Percentiles rank a stretch among this genome's conserved stretches.
Conservation (phyloP, 2,113 vertebrate genomes). For the Acanthisitta chloris region DNA sequence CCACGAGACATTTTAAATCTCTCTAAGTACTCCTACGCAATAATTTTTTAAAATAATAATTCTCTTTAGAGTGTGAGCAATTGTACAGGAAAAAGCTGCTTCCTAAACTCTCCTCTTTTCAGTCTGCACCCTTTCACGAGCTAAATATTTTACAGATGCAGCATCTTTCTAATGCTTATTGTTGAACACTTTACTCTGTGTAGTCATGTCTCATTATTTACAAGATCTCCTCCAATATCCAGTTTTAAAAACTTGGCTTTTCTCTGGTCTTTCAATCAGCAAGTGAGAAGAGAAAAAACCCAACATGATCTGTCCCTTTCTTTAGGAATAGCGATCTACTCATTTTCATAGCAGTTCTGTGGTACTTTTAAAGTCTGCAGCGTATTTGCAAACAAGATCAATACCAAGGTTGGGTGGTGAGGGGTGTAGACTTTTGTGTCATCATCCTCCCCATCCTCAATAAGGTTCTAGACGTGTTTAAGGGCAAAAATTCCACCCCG, state of each 20-base stretch:
- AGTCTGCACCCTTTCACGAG: background rate
- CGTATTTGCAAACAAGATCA: background rate
- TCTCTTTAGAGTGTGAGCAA: background rate
- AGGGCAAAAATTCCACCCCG: background rate
- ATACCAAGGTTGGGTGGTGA: background rate
- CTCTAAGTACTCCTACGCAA: background rate
- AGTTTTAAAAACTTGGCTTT: background rate
- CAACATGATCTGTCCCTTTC: fast-evolving
- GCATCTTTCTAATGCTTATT: background rate
- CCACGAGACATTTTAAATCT: background rate
- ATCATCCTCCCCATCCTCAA: too few relatives aligned
- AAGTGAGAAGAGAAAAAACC: fast-evolving
- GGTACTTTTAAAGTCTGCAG: background rate
- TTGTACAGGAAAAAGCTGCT: background rate
- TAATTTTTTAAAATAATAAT: background rate
- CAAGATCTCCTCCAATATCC: background rate
- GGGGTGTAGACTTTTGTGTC: background rate
- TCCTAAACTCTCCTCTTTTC: background rate
- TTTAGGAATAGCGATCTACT: background rate
- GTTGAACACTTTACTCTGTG: background rate
- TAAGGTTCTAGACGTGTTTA: background rate
- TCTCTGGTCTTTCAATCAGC: background rate
- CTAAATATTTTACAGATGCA: conserved; percentile 4
- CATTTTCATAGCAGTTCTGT: background rate
- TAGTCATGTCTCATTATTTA: background rate